Evolutionary conservation across 2,888 invertebrate species (phyloP), one percentile per base, ranked within the genome.

Genomic region (Anarsia innoxiella): DNA sequence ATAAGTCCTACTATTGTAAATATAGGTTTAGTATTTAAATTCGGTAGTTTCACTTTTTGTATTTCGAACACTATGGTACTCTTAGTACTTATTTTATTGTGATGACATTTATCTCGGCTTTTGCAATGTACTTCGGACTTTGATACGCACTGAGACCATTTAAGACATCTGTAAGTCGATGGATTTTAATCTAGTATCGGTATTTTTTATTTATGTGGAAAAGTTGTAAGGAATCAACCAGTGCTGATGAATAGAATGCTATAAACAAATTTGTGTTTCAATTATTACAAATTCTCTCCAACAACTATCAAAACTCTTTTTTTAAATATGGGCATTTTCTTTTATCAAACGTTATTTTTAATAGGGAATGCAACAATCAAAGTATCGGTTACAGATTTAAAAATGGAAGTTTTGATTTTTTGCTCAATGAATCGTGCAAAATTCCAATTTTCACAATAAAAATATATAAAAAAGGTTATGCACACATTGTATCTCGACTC

Each of bases 1-100:
- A 15, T 79, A 79, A 66, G 72, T 63, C 56, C 56, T 68, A 64
- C 58, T 72, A 62, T 64, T 79, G 84, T 83, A 83, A 76, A 83
- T 83, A 84, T 82, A 78, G 76, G 51, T 53, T 61, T 76, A 82
- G 57, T 83, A 83, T 82, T 84, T 82, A 82, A 82, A 75, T 72
- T 73, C 71, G 67, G 67, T 73, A 78, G 66, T 73, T 67, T 66
- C 70, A 67, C 65, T 73, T 71, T 69, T 73, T 62, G 61, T 61
- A 50, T 44, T 42, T 49, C 42, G 43, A 45, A 37, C n/a, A n/a
- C n/a, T n/a, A n/a, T n/a, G n/a, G 52, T 54, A 11, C 11, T 37
- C 25, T 16, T 32, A 8, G 28, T 53, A 53, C 44, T 45, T 44
- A 35, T 25, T 27, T 28, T 27, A 23, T 26, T n/a, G 19, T 43